phyloP scores from a whole-genome alignment of 2,888 invertebrate genomes.

The Ochropleura plecta region DNA sequence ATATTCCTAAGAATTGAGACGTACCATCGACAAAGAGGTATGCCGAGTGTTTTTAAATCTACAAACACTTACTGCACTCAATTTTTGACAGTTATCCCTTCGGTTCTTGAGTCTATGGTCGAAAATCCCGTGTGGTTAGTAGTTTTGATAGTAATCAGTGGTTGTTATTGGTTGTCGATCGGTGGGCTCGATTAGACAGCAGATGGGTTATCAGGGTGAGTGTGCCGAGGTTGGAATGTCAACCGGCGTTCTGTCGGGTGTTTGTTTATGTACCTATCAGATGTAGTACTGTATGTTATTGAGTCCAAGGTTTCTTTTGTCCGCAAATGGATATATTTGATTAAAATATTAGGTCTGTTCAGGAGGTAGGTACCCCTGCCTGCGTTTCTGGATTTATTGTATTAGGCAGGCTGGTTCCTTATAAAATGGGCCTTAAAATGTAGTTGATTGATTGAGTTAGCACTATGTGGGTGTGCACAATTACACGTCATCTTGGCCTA shows the following conservation, averaged over 20 bases:
- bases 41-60: slow-evolving; percentile 73
- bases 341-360: background rate
- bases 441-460: too few relatives aligned
- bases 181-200: slow-evolving; percentile 79
- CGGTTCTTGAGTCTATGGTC: slow-evolving; percentile 56
- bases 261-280: slow-evolving; percentile 70
- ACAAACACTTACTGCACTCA: slow-evolving; percentile 48
- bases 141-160: slow-evolving; percentile 1
- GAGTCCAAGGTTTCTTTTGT: slow-evolving; percentile 33
- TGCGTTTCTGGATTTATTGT: background rate
- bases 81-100: slow-evolving; percentile 54
- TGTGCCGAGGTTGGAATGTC: slow-evolving; percentile 82
- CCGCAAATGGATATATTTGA: slow-evolving; percentile 8
- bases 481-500: background rate
- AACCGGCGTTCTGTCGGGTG: slow-evolving; percentile 69
- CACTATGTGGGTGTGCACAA: background rate
- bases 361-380: background rate
- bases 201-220: slow-evolving; percentile 84
- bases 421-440: background rate
- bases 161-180: slow-evolving; percentile 74
- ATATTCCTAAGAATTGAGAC: slow-evolving; percentile 85
- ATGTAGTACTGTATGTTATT: slow-evolving; percentile 59
- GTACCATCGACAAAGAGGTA: slow-evolving; percentile 82
- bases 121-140: slow-evolving; percentile 46
- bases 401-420: background rate